Conservation (phyloP, 2,888 invertebrate genomes). For the Timema cristinae region DNA sequence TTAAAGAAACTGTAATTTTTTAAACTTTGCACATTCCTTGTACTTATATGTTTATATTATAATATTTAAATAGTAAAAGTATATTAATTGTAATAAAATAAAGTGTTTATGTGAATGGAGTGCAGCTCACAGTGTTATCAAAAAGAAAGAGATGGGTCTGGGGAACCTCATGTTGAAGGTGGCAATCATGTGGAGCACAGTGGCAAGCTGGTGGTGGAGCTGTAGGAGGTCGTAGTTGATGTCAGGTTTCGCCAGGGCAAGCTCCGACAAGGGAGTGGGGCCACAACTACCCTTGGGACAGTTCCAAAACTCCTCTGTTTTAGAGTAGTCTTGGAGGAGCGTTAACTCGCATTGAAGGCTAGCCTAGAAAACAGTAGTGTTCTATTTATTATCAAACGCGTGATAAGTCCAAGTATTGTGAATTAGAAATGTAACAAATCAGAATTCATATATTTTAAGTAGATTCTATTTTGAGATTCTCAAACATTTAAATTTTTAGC, state of each 20-base stretch:
- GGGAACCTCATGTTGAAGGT: slow-evolving; percentile 69
- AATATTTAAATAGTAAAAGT: no score
- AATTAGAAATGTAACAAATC: no score
- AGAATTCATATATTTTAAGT: no score
- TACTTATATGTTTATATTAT: no score
- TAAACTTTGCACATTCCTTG: no score
- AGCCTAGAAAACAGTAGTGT: slow-evolving; percentile 2
- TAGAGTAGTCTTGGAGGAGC: slow-evolving; percentile 27
- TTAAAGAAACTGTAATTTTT: no score
- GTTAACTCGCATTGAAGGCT: slow-evolving; percentile 15
- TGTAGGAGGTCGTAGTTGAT: slow-evolving; percentile 73
- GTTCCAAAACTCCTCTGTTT: slow-evolving; percentile 64
- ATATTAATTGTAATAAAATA: no score
- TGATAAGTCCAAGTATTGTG: no score
- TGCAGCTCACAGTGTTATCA: slow-evolving; percentile 56
- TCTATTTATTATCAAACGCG: no score
- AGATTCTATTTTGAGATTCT: no score
- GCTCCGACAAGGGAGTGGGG: slow-evolving; percentile 66
- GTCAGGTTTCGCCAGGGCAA: slow-evolving; percentile 71
- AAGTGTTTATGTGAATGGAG: neutral
- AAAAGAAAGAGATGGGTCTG: slow-evolving; percentile 70
- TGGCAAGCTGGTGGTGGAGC: slow-evolving; percentile 74
- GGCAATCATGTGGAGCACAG: slow-evolving; percentile 73
- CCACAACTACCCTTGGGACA: slow-evolving; percentile 49
- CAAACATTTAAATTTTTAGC: no score